Percentiles rank a stretch among this genome's conserved stretches.
Evolutionary conservation across 2,888 invertebrate species (phyloP).

Genomic region (Diogma glabrata): DNA sequence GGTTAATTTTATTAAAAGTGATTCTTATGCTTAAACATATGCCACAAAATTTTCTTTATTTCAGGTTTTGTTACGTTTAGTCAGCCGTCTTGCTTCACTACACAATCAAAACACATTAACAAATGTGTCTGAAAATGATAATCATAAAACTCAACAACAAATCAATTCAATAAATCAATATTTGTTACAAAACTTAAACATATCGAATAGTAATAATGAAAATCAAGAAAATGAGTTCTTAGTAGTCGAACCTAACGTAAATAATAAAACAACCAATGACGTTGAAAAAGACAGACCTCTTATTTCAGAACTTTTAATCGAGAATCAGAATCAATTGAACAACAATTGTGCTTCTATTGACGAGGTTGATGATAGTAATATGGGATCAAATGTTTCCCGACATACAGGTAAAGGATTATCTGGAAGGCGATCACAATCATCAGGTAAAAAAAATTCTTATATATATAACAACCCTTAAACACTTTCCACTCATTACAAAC

Average conservation of each 20-base stretch:
- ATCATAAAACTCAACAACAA: not conserved
- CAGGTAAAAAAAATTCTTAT: slow-evolving; percentile 20
- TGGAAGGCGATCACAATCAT: slow-evolving; percentile 20
- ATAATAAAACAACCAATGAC: slow-evolving; percentile 1
- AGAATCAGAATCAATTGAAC: too few relatives aligned
- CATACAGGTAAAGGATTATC: slow-evolving; percentile 48
- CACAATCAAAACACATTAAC: too few relatives aligned
- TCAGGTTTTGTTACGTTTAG: too few relatives aligned
- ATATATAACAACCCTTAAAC: too few relatives aligned
- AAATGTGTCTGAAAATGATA: too few relatives aligned
- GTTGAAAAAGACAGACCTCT: not conserved
- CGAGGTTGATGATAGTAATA: slow-evolving; percentile 37
- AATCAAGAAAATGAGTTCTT: not conserved
- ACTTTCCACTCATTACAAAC: too few relatives aligned
- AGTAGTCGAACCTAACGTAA: not conserved
- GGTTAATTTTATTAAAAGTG: too few relatives aligned
- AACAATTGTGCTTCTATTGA: too few relatives aligned
- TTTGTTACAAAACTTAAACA: not conserved
- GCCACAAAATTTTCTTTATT: too few relatives aligned
- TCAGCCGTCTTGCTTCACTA: too few relatives aligned
- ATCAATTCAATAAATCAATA: not conserved
- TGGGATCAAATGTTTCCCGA: slow-evolving; percentile 71
- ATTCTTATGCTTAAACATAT: too few relatives aligned
- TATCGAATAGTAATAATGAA: not conserved
- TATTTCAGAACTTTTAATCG: too few relatives aligned